These are phyloP conservation scores for Drosophila teissieri DNA, from an alignment of 1,140 invertebrate species.

Conservation along the genomic window DNA sequence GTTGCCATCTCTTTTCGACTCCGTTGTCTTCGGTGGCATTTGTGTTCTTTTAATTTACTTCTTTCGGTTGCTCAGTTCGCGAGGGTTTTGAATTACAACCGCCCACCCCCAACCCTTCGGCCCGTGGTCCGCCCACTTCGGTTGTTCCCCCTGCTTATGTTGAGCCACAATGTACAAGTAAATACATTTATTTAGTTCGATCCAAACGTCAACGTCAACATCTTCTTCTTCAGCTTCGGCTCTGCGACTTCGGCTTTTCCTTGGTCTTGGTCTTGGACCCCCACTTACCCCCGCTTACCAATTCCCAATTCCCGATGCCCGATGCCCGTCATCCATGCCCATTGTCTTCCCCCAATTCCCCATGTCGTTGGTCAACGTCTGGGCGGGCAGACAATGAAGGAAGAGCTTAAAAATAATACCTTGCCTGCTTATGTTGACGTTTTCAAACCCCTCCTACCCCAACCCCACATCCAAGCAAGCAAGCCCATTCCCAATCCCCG, in stretches of 20 bases:
- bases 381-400: conserved; percentile 76
- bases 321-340: neutral
- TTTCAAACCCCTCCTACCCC: conserved; percentile 27
- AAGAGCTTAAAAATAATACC: conserved; percentile 83
- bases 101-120: conserved; percentile 44
- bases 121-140: neutral
- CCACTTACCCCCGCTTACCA: neutral
- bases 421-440: conserved; percentile 78
- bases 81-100: conserved; percentile 72
- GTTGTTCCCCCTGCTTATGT: conserved; percentile 4
- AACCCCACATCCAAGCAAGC: neutral
- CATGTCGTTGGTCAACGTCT: conserved; percentile 47
- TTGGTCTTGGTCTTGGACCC: neutral
- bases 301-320: neutral
- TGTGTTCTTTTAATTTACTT: conserved; percentile 68
- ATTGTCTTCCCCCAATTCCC: conserved; percentile 6
- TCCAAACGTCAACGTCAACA: conserved; percentile 66
- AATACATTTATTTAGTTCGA: conserved; percentile 82
- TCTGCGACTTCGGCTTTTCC: neutral
- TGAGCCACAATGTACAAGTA: conserved; percentile 59
- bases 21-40: conserved; percentile 31
- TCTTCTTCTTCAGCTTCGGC: conserved; percentile 26
- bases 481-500: neutral
- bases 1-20: conserved; percentile 12
- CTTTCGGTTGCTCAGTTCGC: conserved; percentile 37